Evolutionary conservation across 2,797 vertebrate species (phyloP), one percentile per base, ranked within the genome.

Genomic region (Brotula barbata): DNA sequence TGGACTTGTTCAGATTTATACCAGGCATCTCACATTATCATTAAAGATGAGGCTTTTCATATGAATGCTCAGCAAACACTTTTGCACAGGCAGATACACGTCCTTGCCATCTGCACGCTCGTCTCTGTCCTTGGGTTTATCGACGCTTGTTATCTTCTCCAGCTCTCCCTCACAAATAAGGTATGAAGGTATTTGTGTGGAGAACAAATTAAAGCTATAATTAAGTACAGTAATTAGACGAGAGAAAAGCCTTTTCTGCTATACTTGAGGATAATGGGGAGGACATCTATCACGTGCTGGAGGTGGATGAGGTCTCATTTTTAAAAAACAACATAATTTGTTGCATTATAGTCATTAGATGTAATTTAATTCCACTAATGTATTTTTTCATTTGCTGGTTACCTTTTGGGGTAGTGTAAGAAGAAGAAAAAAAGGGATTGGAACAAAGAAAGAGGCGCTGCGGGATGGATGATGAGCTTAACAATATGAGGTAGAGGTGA

Each of bases 281-380:
- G 90, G 91, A 91, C 90, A 92, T 93, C 78, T 91, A 90, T 94
- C 92, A 91, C 89, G 88, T 85, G 81, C 85, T 87, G 86, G 89
- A 91, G 91, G 91, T 74, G 67, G 81, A 84, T 83, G 78, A 87
- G 88, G 85, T 87, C 86, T 93, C 91, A 94, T 95, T 94, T 72
- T 33, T 93, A 93, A 93, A 89, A 80, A 89, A 89, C 82, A 85
- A 87, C 90, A 91, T 94, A 81, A 93, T 94, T 93, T 92, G 86
- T 89, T 76, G 88, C 90, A 94, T 95, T 94, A 91, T 93, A 94
- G 91, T 92, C 88, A 92, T 96, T 96, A 93, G 85, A 72, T 31
- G 60, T 94, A 95, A 96, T 96, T 96, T 91, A 95, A 93, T 93
- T 89, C 76, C 81, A 89, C 87, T 94, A 93, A 95, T 95, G 89